Percentiles rank a stretch among this genome's conserved stretches.
phyloP scores from a whole-genome alignment of 2,113 vertebrate species.

The Cnemophilus loriae region DNA sequence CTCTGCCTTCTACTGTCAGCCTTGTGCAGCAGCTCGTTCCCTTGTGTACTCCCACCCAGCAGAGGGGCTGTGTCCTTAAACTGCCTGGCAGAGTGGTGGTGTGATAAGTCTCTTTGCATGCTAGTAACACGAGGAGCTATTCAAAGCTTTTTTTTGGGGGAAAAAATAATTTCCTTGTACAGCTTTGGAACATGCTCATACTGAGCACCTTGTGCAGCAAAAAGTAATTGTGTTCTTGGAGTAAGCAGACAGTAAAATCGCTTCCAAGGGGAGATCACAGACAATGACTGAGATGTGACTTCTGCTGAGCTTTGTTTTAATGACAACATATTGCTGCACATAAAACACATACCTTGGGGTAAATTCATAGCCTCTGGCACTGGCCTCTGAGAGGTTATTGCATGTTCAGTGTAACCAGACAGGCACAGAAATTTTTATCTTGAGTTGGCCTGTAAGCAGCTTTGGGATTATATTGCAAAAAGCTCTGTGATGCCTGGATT shows the following conservation, averaged over 20 bases:
- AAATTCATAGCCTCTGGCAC: neutral
- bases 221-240: neutral
- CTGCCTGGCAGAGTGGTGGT: neutral
- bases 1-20: neutral
- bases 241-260: neutral
- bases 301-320: neutral
- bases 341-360: neutral
- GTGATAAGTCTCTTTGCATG: neutral
- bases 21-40: neutral
- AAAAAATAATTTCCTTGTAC: neutral
- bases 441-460: conserved; percentile 21
- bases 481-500: neutral
- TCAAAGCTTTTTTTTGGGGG: neutral
- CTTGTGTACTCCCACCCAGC: neutral
- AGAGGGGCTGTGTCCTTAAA: neutral
- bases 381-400: neutral
- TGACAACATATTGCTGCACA: neutral
- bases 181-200: neutral
- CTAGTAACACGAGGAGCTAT: neutral
- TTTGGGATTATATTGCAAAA: conserved; percentile 48
- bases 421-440: conserved; percentile 22
- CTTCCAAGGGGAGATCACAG: neutral
- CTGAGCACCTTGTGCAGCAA: neutral
- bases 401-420: neutral
- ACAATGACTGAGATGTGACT: neutral